phyloP scores from a whole-genome alignment of 2,888 invertebrate genomes.

The Noctua comes region DNA sequence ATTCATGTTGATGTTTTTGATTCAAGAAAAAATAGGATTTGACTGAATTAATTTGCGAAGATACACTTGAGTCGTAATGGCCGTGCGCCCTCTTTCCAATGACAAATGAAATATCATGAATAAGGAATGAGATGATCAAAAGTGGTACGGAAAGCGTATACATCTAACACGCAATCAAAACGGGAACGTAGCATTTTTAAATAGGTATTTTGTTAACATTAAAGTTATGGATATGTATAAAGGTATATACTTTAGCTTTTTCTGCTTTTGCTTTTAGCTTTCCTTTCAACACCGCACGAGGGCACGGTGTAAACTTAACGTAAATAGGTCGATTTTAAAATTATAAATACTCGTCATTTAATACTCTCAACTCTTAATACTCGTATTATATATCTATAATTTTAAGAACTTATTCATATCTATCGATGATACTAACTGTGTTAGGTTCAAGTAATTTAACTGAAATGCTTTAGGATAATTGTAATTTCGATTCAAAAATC shows the following conservation, averaged over 20 bases:
- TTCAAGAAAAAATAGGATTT: slow-evolving; percentile 61
- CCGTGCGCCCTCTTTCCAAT: slow-evolving; percentile 60
- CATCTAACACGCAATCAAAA: slow-evolving; percentile 55
- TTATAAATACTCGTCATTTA: too few relatives aligned
- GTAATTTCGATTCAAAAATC: too few relatives aligned
- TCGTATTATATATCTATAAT: too few relatives aligned
- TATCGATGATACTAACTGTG: too few relatives aligned
- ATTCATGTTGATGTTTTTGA: slow-evolving; percentile 58
- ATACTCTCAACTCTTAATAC: too few relatives aligned
- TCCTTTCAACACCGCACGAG: too few relatives aligned
- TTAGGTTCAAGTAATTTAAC: too few relatives aligned
- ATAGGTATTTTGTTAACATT: slow-evolving; percentile 5
- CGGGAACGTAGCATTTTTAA: slow-evolving; percentile 4
- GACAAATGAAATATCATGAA: slow-evolving; percentile 80
- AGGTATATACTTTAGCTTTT: neutral
- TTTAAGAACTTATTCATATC: too few relatives aligned
- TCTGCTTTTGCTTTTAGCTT: neutral
- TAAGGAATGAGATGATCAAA: slow-evolving; percentile 81
- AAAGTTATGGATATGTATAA: neutral
- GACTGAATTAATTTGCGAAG: slow-evolving; percentile 50
- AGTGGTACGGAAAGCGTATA: slow-evolving; percentile 74
- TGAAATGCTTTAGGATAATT: too few relatives aligned
- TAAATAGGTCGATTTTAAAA: too few relatives aligned
- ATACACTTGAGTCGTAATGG: slow-evolving; percentile 55
- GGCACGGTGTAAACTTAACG: too few relatives aligned